Conservation (phyloP, 37 sponge, comb jelly and placozoan genomes). For the Beroe forskalii region DNA sequence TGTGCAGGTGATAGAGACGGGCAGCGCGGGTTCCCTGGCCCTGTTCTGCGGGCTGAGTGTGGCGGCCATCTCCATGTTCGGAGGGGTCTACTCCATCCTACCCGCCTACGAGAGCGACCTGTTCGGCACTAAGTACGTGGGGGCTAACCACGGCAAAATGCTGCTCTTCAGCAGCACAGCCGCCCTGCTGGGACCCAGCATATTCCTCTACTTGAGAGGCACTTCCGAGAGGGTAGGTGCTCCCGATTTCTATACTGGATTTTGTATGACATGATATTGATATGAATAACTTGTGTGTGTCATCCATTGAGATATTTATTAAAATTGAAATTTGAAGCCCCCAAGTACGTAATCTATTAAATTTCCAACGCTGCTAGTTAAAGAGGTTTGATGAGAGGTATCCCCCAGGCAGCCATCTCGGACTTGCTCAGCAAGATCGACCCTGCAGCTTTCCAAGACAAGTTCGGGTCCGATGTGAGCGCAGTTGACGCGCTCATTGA, state of each 20-base stretch:
- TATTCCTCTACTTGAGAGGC: constrained; percentile 27
- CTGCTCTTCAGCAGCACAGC: constrained; percentile 54
- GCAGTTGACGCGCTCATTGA: constrained; percentile 15
- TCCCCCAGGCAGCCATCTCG: constrained; percentile 53
- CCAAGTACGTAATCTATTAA: too few species aligned
- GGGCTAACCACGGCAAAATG: constrained; percentile 62
- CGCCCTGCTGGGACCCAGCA: constrained; percentile 14
- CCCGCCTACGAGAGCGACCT: constrained; percentile 61
- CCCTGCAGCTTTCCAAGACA: constrained; percentile 13
- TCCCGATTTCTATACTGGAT: not conserved
- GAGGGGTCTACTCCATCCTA: constrained; percentile 39
- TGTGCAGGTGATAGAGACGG: constrained; percentile 12
- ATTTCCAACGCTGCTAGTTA: not conserved
- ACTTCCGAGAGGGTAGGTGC: constrained; percentile 1
- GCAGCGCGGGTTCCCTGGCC: constrained; percentile 9
- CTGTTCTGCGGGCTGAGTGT: constrained; percentile 59
- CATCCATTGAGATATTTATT: too few species aligned
- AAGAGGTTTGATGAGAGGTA: too few species aligned
- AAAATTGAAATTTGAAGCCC: too few species aligned
- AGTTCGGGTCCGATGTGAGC: constrained; percentile 37
- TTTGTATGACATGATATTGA: too few species aligned
- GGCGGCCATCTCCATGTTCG: constrained; percentile 54
- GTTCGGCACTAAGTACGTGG: constrained; percentile 61
- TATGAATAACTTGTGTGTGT: too few species aligned
- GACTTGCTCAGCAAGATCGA: constrained; percentile 33